A percentile compares a stretch with the other conserved stretches of the same genome.
Evolutionary conservation across 2,888 invertebrate genomes (phyloP).

Genomic region (Hemistola chrysoprasaria): DNA sequence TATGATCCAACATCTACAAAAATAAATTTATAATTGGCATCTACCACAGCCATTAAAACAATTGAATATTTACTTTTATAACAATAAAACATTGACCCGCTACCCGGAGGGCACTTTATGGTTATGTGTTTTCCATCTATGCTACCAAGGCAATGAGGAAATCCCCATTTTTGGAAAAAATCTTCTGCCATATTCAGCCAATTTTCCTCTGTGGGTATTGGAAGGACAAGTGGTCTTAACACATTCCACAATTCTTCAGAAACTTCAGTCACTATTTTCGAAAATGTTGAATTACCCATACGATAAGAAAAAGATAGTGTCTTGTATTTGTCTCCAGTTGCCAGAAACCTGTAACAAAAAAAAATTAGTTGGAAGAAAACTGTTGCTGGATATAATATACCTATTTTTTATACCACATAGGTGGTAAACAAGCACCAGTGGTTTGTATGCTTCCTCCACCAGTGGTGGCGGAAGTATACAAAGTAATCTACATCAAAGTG

Average conservation of each 20-base stretch:
- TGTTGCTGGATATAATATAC: neutral
- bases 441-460: no score
- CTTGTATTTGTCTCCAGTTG: slow-evolving; percentile 3
- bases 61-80: slow-evolving; percentile 5
- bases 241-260: slow-evolving; percentile 10
- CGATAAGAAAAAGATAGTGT: slow-evolving; percentile 7
- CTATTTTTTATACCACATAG: no score
- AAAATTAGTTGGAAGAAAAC: neutral
- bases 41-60: slow-evolving; percentile 3
- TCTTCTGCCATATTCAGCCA: slow-evolving; percentile 2
- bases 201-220: slow-evolving; percentile 1
- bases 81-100: slow-evolving; percentile 8
- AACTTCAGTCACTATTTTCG: slow-evolving; percentile 10
- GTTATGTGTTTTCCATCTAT: slow-evolving; percentile 13
- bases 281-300: slow-evolving; percentile 6
- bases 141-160: slow-evolving; percentile 11
- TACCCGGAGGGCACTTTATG: slow-evolving; percentile 6
- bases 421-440: no score
- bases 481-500: no score
- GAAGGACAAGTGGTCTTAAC: slow-evolving; percentile 6
- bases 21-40: slow-evolving; percentile 4
- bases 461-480: no score
- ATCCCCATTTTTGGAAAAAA: slow-evolving; percentile 1
- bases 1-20: slow-evolving; percentile 3
- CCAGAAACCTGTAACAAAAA: slow-evolving; percentile 4